Evolutionary conservation across 2,113 vertebrate genomes (phyloP).

Genomic region (Gobio gobio): DNA sequence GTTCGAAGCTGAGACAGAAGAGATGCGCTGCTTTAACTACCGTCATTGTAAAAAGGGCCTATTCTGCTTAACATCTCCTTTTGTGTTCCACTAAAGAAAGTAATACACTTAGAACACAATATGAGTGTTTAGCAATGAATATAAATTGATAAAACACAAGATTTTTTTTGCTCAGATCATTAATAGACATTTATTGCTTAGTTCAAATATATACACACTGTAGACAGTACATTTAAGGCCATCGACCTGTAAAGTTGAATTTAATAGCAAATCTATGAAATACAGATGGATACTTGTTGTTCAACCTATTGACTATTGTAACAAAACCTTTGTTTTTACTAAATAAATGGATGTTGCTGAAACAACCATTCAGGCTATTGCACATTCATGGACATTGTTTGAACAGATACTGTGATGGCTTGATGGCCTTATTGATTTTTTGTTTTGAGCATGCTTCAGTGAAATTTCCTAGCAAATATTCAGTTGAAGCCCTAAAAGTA

Average conservation of each 20-base stretch:
- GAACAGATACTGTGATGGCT: not conserved
- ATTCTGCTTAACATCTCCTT: not conserved
- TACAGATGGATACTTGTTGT: not conserved
- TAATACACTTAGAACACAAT: not conserved
- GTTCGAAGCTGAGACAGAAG: no score
- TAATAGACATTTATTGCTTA: constrained; percentile 32
- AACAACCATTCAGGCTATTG: not conserved
- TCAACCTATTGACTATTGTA: not conserved
- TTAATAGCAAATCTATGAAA: not conserved
- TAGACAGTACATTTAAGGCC: constrained; percentile 45
- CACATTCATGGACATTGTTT: not conserved
- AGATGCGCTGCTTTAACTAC: no score
- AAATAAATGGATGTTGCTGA: not conserved
- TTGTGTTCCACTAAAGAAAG: not conserved
- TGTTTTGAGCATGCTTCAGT: not conserved
- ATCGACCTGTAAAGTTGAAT: not conserved
- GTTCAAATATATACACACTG: constrained; percentile 43
- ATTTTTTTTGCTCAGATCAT: not conserved
- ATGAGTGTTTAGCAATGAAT: not conserved
- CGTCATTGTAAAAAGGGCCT: no score
- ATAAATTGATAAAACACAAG: not conserved
- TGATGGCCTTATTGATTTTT: not conserved
- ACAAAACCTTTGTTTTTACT: not conserved
- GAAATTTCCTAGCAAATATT: constrained; percentile 5
- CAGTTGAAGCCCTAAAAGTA: not conserved